Base-by-base conservation (phyloP, 2,113 vertebrate genomes). In the Elgaria multicarinata region DNA sequence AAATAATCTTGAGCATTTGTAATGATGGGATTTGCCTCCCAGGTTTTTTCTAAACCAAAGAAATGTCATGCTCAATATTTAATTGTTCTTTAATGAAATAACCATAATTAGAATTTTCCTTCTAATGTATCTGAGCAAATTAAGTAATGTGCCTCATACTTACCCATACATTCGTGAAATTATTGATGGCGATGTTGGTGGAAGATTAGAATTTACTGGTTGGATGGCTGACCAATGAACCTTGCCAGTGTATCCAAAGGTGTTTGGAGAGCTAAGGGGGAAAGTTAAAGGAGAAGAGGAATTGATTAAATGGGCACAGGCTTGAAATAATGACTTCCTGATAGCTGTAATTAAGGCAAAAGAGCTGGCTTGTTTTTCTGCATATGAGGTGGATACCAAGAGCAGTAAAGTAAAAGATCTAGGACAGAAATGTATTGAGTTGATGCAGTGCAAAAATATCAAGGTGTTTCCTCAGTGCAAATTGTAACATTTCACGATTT, bases 171-270 rank as follows among this genome's bases (percentile, higher is more conserved):
- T 93, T 92, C 26, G 78, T 86, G 96, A 92, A 93, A 97, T 94
- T 92, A 90, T 77, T 18, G 93, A 92, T 90, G 94, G 89, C 71
- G 42, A 69, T 88, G 94, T 86, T 90, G 96, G 86, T 77, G 95
- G 96, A 86, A 96, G 90, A 94, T 95, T 94, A 92, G 93, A 96
- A 93, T 97, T 97, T 96, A 93, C 94, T 0, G 95, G 95, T 86
- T 97, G 97, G 91, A 91, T 93, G 93, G 95, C 93, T 91, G 95
- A 96, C 91, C 96, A 97, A 91, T 96, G 96, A 94, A 96, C 97
- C 96, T 96, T 98, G 83, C 97, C 97, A 50, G 96, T 96, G 76
- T 98, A 98, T 93, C 97, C 98, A 91, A 97, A 97, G 85, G 98
- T 97, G 95, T 98, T 94, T 93, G 92, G 95, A 89, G 92, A 92